phyloP scores from a whole-genome alignment of 2,888 invertebrate species.

The Orthosia incerta region DNA sequence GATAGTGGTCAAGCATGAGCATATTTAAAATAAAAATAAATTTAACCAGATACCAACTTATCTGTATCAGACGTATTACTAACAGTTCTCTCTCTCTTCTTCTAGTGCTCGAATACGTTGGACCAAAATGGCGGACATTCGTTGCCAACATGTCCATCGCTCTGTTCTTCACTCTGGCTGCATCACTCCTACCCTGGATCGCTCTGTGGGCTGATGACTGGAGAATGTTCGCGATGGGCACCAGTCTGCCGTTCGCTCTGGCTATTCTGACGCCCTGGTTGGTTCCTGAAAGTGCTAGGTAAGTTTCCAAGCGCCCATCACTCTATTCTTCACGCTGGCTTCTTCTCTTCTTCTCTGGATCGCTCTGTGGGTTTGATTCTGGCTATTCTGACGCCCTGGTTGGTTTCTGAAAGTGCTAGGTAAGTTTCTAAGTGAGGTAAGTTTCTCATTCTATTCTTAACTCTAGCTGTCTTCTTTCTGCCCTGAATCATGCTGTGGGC shows the following conservation, averaged over 20 bases:
- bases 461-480: conserved; percentile 94
- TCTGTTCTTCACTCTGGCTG: conserved; percentile 95
- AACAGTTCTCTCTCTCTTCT: conserved; percentile 53
- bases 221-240: conserved; percentile 94
- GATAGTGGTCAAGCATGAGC: no score
- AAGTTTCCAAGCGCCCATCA: conserved; percentile 92
- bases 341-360: conserved; percentile 96
- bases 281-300: conserved; percentile 93
- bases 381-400: conserved; percentile 93
- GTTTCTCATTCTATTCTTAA: conserved; percentile 95
- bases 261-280: conserved; percentile 94
- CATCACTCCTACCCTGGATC: conserved; percentile 96
- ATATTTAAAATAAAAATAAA: no score
- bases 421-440: conserved; percentile 91
- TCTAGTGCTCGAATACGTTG: conserved; percentile 96
- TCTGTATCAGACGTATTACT: background rate
- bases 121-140: conserved; percentile 97
- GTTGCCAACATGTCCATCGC: conserved; percentile 98
- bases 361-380: conserved; percentile 94
- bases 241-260: conserved; percentile 94
- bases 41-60: no score
- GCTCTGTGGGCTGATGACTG: conserved; percentile 95
- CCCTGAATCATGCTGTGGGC: conserved; percentile 96
- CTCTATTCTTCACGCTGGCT: conserved; percentile 96
- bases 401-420: conserved; percentile 97